Conservation (phyloP, 2,797 vertebrate genomes). For the Antrozous pallidus region DNA sequence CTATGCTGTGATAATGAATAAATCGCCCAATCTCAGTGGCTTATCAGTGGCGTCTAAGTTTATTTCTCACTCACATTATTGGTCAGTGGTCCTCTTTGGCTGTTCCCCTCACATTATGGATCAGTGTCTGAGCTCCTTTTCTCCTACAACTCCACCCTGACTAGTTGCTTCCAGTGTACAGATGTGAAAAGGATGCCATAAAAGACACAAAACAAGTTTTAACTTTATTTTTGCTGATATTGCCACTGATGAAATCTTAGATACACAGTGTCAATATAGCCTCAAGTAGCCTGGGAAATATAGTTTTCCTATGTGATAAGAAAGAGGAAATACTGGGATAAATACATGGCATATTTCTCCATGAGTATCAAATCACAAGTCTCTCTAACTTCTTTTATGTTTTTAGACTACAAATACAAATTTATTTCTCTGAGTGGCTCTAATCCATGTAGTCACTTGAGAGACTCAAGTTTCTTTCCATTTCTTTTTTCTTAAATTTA, state of each 20-base stretch:
- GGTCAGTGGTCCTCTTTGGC: background rate
- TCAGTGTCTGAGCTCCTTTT: background rate
- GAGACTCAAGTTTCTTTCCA: too few species aligned
- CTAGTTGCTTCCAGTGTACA: background rate
- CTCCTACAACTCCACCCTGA: background rate
- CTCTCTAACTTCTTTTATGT: background rate
- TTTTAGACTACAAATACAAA: too few species aligned
- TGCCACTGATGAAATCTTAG: background rate
- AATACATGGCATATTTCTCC: background rate
- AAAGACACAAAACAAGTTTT: background rate
- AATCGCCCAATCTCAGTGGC: background rate
- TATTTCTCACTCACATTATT: background rate
- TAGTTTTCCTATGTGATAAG: background rate
- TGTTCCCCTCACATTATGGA: background rate
- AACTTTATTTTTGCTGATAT: background rate
- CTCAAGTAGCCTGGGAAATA: background rate
- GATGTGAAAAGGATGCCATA: background rate
- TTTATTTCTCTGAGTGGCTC: too few species aligned
- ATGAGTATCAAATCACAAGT: background rate
- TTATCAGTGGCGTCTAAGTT: background rate
- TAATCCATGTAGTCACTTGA: too few species aligned
- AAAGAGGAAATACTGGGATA: background rate
- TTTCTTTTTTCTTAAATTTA: too few species aligned
- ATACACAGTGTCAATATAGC: background rate
- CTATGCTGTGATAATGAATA: background rate